Base-by-base conservation (phyloP, 1,140 invertebrate genomes). In the Pogonus chalceus region DNA sequence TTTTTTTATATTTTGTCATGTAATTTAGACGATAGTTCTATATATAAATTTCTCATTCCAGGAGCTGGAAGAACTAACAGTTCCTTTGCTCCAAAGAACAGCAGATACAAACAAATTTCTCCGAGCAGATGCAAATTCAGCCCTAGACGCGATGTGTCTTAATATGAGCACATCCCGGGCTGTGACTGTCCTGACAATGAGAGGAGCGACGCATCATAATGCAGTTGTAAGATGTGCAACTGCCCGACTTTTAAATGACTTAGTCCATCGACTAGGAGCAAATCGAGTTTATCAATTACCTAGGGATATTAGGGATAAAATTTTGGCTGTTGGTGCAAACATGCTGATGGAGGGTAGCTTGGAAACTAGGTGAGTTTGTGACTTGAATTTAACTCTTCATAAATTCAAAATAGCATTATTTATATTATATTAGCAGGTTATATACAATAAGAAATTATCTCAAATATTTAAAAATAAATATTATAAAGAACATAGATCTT, bases 91-190 rank as follows among this genome's bases (percentile, higher is more conserved):
- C 16, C 83, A 89, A 56, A 84, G 92, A 60, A 89, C 88, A 35
- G 89, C 90, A 0, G 94, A 97, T 65, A 95, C 90, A 1, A 96
- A 95, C 69, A 84, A 85, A 60, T 98, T 97, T 66, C 76, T 97
- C 21, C 76, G 92, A 35, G 86, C 84, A 16, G 93, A 96, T 69
- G 85, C 90, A 10, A 85, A 88, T 16, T 73, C 76, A n/a, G 87
- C 92, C 20, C 65, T 98, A 23, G 83, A 85, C 58, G 73, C 79
- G 3, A 87, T 96, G 80, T 79, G 90, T 23, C 82, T 87, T 47
- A 78, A 82, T 63, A 65, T 86, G 35, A 78, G 72, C 56, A 80
- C 77, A 37, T 68, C 71, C 23, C 81, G 81, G 24, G 71, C 74
- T 0, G 72, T 72, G 1, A 67, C 69, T 14, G 76, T 80, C 20